Base-by-base conservation (phyloP, 1,140 invertebrate species). In the Elymnias hypermnestra region DNA sequence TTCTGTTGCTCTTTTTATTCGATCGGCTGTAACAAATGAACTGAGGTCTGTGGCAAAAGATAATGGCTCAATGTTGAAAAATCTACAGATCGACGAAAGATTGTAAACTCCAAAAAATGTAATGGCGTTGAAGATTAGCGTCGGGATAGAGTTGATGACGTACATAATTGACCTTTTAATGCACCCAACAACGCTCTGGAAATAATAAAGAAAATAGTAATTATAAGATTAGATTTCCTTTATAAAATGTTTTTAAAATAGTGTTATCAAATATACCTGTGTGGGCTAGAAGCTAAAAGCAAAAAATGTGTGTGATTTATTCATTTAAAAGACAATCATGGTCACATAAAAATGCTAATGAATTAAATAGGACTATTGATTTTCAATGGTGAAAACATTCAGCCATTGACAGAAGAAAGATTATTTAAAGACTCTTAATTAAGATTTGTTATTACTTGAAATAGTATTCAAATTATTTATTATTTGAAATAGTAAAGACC, bases 51-150 rank as follows among this genome's bases (percentile, higher is more conserved):
- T 36, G 12, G 10, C 15, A 21, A 19, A 36, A 14, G 17, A 12
- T 3, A 21, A 21, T 19, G 33, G 33, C 5, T 40, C 19, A 19
- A 40, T 21, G 10, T 47, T 39, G 13, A 47, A 47, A 18, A 29
- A 38, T 14, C 33, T 29, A 22, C 59, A 66, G 0, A 63, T 22
- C 2, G 59, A 43, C 0, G 64, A 58, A 5, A 63, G 19, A 13
- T 61, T 63, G 44, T 55, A 67, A 5, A 63, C 23, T 3, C 53
- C 53, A 2, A 66, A 42, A 4, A 50, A 46, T 14, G 45, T 26
- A 12, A 26, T 3, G 6, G 4, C 3, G 6, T 17, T n/a, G 17
- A 63, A 28, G 15, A 58, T 35, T 6, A 65, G 21, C 21, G 49
- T 42, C 5, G 56, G 43, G 9, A 49, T 13, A 1, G 14, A 50